phyloP scores from a whole-genome alignment of 2,113 vertebrate genomes.

The Colistium nudipinnis region DNA sequence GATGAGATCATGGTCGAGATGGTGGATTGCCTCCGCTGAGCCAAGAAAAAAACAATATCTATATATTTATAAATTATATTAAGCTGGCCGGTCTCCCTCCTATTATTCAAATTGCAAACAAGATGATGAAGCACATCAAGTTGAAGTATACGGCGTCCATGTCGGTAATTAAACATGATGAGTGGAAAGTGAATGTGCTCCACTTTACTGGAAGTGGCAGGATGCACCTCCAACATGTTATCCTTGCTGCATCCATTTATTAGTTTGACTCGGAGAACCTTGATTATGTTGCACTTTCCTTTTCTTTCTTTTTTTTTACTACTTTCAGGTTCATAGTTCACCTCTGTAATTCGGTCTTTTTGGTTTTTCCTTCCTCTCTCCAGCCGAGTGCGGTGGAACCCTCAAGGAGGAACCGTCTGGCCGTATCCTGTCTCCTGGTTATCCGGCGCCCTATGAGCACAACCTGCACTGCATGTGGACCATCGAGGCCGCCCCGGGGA shows the following conservation, averaged over 20 bases:
- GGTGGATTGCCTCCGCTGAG: conserved; percentile 23
- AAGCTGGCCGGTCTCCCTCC: conserved; percentile 40
- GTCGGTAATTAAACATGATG: conserved; percentile 55
- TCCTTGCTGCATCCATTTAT: conserved; percentile 22
- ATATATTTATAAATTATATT: conserved; percentile 30
- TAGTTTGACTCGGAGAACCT: conserved; percentile 14
- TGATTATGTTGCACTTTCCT: background rate
- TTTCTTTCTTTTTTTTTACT: background rate
- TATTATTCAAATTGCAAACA: conserved; percentile 46
- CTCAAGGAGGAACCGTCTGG: conserved; percentile 87
- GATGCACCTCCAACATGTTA: conserved; percentile 26
- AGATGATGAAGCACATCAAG: conserved; percentile 42
- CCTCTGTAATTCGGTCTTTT: background rate
- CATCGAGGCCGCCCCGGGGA: conserved; percentile 92
- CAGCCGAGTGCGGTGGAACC: conserved; percentile 94
- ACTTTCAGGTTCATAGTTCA: too few species aligned
- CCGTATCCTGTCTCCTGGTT: conserved; percentile 94
- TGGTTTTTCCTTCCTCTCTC: conserved; percentile 38
- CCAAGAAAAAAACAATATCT: conserved; percentile 15
- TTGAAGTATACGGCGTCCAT: conserved; percentile 18
- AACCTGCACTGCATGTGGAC: conserved; percentile 97
- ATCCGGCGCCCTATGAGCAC: conserved; percentile 95
- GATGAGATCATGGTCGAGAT: conserved; percentile 42
- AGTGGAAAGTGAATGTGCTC: conserved; percentile 30
- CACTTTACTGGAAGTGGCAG: conserved; percentile 32